Base-by-base conservation (phyloP, 2,113 vertebrate species). In the Passerina amoena region DNA sequence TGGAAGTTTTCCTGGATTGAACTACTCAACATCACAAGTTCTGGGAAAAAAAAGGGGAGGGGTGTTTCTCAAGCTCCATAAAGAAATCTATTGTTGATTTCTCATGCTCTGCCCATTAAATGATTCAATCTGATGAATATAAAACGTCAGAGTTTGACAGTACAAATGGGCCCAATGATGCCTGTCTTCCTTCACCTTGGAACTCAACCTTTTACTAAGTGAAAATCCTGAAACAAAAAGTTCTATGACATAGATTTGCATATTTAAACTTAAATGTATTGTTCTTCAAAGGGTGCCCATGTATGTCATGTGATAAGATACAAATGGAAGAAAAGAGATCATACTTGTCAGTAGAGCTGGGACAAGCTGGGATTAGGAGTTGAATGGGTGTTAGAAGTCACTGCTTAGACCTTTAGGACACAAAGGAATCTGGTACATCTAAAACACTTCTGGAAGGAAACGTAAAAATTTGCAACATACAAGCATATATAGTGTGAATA, bases 21-120 rank as follows among this genome's bases (percentile, higher is more conserved):
- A 51, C 12, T 5, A 33, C 4, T 38, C 30, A 47, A 5, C 1
- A 2, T 57, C 47, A 35, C 28, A 57, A 57, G 5, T n/a, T 61
- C 28, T 56, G 47, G 24, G 12, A 0, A 30, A 45, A 14, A 56
- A 33, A 33, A 31, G 4, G 2, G 2, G 3, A 7, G 1, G 1
- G 1, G 8, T 64, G 2, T 54, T 11, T 70, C 7, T 82, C 12
- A 72, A 81, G 7, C 21, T 37, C n/a, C 24, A 25, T 19, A 51
- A 86, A 51, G 16, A 65, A 56, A 57, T 4, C 6, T 68, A 51
- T 38, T 48, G 56, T 77, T 78, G 4, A 44, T 69, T 89, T 57
- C 21, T 72, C 16, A 42, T 59, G 6, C 10, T 86, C 30, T 71
- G 19, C 12, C 4, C n/a, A 56, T 54, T 86, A 80, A 64, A 88